Evolutionary conservation across 2,888 invertebrate species (phyloP).

Genomic region (Chrysolina americana): DNA sequence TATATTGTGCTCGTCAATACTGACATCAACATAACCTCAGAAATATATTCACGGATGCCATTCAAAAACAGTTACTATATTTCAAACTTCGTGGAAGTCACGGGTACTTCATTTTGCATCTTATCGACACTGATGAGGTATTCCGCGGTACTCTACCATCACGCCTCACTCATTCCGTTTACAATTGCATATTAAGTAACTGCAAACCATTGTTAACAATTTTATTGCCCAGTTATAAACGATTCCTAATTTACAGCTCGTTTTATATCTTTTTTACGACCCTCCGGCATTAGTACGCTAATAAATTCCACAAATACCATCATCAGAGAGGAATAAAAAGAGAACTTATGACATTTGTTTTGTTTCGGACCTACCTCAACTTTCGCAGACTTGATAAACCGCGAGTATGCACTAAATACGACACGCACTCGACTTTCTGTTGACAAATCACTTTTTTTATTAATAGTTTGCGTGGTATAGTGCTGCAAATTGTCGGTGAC

Average conservation of each 20-base stretch:
- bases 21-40: not conserved
- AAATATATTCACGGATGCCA: not conserved
- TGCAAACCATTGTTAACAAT: constrained; percentile 22
- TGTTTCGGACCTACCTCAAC: constrained; percentile 58
- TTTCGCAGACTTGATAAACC: constrained; percentile 37
- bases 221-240: constrained; percentile 16
- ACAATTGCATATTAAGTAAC: constrained; percentile 19
- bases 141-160: constrained; percentile 1
- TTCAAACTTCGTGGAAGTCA: not conserved
- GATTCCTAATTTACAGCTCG: constrained; percentile 17
- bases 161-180: constrained; percentile 15
- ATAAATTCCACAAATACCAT: constrained; percentile 14
- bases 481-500: constrained; percentile 63
- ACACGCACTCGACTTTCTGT: constrained; percentile 45
- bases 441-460: constrained; percentile 49
- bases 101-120: not conserved
- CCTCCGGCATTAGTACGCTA: constrained; percentile 10
- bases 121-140: not conserved
- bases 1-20: not conserved
- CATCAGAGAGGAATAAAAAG: constrained; percentile 19
- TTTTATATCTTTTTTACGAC: constrained; percentile 17
- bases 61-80: not conserved
- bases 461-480: constrained; percentile 50
- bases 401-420: constrained; percentile 31
- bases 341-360: constrained; percentile 46